These are phyloP conservation scores for Cygnus buccinator DNA, from an alignment of 2,113 vertebrate species.

Conservation along the genomic window DNA sequence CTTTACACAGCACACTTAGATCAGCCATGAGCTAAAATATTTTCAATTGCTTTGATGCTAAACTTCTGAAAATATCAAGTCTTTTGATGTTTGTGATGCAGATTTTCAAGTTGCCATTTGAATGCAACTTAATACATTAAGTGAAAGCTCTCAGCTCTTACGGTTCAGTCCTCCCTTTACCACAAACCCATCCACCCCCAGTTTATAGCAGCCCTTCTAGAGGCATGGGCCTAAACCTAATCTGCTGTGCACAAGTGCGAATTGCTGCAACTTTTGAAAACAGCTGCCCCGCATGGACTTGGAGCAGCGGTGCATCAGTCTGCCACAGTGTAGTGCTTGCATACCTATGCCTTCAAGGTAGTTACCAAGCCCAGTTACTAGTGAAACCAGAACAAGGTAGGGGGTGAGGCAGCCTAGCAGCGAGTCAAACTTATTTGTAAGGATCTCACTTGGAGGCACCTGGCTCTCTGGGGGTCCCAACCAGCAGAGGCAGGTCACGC, in stretches of 20 bases:
- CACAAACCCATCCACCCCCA: neutral
- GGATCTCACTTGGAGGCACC: neutral
- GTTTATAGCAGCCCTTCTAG: neutral
- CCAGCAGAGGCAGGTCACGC: neutral
- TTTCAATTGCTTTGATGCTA: slow-evolving; percentile 43
- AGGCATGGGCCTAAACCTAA: neutral
- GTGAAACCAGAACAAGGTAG: neutral
- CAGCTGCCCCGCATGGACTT: accelerated
- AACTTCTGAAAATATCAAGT: slow-evolving; percentile 27
- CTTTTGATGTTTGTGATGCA: neutral
- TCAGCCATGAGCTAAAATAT: neutral
- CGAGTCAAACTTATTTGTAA: neutral
- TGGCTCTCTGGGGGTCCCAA: neutral
- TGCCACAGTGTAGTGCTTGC: neutral
- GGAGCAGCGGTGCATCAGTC: neutral
- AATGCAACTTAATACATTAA: neutral
- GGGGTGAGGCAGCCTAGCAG: neutral
- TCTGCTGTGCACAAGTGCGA: neutral
- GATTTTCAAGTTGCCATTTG: slow-evolving; percentile 8
- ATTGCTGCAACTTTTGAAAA: neutral
- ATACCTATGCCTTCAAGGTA: neutral
- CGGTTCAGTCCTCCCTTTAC: neutral
- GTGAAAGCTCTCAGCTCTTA: neutral
- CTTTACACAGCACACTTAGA: neutral
- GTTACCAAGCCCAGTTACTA: neutral